A percentile compares a stretch with the other conserved stretches of the same genome.
Evolutionary conservation across 2,888 invertebrate species (phyloP).

Genomic region (Cephus rjabovi): DNA sequence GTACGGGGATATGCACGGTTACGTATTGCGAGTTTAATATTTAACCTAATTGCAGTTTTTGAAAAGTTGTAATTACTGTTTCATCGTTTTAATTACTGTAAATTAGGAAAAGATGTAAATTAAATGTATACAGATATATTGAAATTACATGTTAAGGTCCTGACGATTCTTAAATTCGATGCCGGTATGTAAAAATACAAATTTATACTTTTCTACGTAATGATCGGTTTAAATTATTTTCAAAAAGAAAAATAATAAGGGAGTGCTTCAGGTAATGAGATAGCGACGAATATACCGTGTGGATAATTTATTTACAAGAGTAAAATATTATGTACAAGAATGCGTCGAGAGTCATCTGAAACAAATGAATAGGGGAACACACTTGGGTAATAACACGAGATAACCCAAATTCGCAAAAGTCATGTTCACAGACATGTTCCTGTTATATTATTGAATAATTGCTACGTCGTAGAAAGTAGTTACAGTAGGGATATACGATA

Average conservation of each 20-base stretch:
- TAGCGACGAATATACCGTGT: conserved; percentile 34
- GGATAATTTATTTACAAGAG: conserved; percentile 67
- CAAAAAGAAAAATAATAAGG: background rate
- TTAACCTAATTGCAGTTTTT: too few relatives aligned
- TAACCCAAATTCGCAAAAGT: conserved; percentile 11
- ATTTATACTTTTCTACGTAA: too few relatives aligned
- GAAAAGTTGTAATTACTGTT: too few relatives aligned
- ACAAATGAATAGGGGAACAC: background rate
- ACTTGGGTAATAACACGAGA: conserved; percentile 8
- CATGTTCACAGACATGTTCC: conserved; percentile 29
- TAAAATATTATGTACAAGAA: conserved; percentile 66
- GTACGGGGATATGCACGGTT: background rate
- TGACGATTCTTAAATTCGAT: too few relatives aligned
- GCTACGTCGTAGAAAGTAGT: conserved; percentile 41
- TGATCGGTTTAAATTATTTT: background rate
- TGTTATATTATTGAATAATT: conserved; percentile 27
- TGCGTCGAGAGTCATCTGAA: conserved; percentile 45
- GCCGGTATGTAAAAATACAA: too few relatives aligned
- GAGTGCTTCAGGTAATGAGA: background rate
- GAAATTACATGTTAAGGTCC: background rate
- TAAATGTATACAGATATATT: background rate
- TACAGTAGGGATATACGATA: conserved; percentile 20
- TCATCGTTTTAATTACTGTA: background rate
- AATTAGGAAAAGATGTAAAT: too few relatives aligned
- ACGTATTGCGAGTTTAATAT: background rate